Base-by-base conservation (phyloP, 1,140 invertebrate genomes). In the Dendrolimus punctatus region DNA sequence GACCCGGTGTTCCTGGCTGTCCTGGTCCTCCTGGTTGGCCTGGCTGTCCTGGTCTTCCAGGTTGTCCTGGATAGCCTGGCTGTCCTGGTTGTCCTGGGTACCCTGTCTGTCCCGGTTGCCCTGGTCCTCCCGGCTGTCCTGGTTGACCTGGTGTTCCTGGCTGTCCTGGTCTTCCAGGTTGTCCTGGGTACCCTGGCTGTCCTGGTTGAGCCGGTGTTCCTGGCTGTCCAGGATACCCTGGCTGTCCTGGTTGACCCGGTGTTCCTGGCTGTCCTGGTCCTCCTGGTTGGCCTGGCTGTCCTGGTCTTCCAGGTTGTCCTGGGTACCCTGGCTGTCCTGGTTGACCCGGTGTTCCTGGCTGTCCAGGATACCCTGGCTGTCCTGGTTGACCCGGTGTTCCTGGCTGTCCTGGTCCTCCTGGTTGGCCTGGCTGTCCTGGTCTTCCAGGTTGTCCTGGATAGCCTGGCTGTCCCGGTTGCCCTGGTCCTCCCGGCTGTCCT, bases 351-450 rank as follows among this genome's bases (percentile, higher is more conserved):
- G 46, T 4, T 38, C 52, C 58, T 1, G 62, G 62, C 43, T 58
- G 7, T 6, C 67, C 61, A 40, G 58, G 62, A 9, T 52, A 45
- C 40, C 58, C 73, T 56, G 67, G 73, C 6, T 46, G 6, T 40
- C 71, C 68, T 64, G 69, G 77, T 45, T 60, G 44, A 47, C 72
- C 71, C 60, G 58, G 53, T 5, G 53, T 10, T 8, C 62, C 62
- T 50, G 65, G 65, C 6, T 40, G 5, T 10, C 65, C n/a, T 55
- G 55, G 55, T 1, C 58, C 7, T 43, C 62, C 62, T 37, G 58
- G 58, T 46, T 50, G 52, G 10, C 51, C 56, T 46, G 47, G 56
- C 39, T 55, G 36, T 2, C 62, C 58, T 39, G 62, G 65, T 8
- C 58, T 41, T 39, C 59, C 67, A 55, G 67, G 73, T 55, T 51